Conservation (phyloP, 2,888 invertebrate species). For the Platycheirus albimanus region DNA sequence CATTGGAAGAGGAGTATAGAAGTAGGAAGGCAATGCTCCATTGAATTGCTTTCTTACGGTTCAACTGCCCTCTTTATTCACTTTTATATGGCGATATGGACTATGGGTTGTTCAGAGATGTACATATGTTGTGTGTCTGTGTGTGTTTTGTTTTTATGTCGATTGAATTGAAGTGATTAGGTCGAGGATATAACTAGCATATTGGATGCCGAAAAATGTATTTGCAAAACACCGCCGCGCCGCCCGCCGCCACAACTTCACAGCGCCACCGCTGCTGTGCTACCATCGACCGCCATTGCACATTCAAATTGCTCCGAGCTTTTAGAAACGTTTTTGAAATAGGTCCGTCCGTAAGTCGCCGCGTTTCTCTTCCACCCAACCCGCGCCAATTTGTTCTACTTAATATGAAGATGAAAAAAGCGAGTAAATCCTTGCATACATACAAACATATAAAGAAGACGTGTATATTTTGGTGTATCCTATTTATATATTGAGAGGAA, state of each 20-base stretch:
- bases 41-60: conserved; percentile 65
- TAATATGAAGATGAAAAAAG: conserved; percentile 38
- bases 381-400: conserved; percentile 42
- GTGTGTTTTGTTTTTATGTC: conserved; percentile 52
- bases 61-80: conserved; percentile 52
- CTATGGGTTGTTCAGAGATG: neutral
- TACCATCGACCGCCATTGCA: conserved; percentile 40
- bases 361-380: neutral
- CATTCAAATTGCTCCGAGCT: conserved; percentile 37
- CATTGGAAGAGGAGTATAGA: no score
- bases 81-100: neutral
- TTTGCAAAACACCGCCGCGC: conserved; percentile 11
- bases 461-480: conserved; percentile 36
- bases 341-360: neutral
- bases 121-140: neutral
- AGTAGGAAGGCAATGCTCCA: conserved; percentile 52
- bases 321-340: conserved; percentile 36
- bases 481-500: conserved; percentile 34
- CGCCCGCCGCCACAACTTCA: no score
- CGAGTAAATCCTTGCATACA: conserved; percentile 39
- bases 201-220: conserved; percentile 65
- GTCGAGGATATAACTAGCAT: conserved; percentile 62
- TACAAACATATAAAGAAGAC: no score
- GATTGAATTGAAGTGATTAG: conserved; percentile 68
- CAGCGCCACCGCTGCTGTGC: no score